phyloP scores from a whole-genome alignment of 2,888 invertebrate species.

The Cylindroiulus punctatus region DNA sequence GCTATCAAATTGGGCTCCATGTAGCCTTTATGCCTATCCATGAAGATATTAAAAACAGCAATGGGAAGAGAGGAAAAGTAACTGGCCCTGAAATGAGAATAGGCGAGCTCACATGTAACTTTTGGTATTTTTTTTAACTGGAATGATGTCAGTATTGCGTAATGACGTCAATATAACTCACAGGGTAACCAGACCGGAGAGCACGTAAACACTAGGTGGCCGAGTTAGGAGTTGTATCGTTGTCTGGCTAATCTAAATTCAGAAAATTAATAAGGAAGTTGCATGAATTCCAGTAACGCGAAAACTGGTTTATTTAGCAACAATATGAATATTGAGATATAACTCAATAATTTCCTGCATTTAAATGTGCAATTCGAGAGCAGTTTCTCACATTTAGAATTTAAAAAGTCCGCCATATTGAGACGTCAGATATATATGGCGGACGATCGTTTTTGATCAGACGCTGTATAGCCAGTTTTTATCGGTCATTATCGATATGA shows the following conservation, averaged over 20 bases:
- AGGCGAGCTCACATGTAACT: not conserved
- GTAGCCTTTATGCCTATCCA: slow-evolving; percentile 21
- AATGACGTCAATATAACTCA: not conserved
- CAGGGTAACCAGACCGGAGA: not conserved
- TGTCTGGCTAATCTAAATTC: not conserved
- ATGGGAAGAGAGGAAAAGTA: not conserved
- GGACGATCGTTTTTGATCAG: no score
- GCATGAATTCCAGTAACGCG: no score
- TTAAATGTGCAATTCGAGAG: no score
- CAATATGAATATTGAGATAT: no score
- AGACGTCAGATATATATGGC: no score
- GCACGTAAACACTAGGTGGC: not conserved
- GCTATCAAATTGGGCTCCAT: not conserved
- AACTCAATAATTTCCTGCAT: no score
- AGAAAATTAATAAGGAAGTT: no score
- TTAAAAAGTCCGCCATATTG: no score
- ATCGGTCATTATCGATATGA: no score
- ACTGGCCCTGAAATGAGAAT: not conserved
- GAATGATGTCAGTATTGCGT: not conserved
- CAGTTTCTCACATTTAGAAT: no score
- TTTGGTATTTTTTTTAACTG: not conserved
- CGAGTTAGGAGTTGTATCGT: not conserved
- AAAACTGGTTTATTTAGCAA: no score
- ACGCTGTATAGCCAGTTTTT: no score
- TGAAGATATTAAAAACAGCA: not conserved